Base-by-base conservation (phyloP, 2,113 vertebrate species). In the Corythornis cristatus region DNA sequence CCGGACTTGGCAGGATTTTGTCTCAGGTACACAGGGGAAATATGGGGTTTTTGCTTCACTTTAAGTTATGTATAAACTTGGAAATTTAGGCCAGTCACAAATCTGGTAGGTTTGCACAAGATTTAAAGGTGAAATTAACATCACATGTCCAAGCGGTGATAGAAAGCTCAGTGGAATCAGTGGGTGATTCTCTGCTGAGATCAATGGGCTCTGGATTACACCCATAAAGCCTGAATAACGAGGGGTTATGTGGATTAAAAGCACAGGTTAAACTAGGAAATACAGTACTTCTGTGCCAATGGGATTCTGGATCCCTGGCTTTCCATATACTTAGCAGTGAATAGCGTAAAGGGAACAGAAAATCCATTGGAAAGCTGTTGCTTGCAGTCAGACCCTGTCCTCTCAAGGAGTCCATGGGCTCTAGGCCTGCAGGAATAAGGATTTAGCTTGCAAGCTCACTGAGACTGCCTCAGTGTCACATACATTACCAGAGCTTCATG, bases 201-300 rank as follows among this genome's bases (percentile, higher is more conserved):
- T 95, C 91, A 91, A 31, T 80, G 79, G 75, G 46, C 40, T 92
- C 87, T 95, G 67, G 82, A 93, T 94, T 93, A 88, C 78, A 83
- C 84, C 84, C 87, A 88, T 85, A 96, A 96, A 90, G 71, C 28
- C 77, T 85, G 61, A 92, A 62, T 89, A 93, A 93, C 0, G 68
- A 94, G 76, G 75, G 2, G 54, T 82, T 94, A 83, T n/a, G 43
- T 57, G 56, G 77, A 88, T 83, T 96, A 96, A 93, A 84, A 83
- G 21, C 80, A 89, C 61, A 87, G 85, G 84, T 88, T 82, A 73
- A 94, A 85, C n/a, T 71, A 86, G 54, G 61, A 95, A 92, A 89
- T 51, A 84, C 15, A 50, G 66, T 71, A 66, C 76, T 54, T 43
- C 21, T 80, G 56, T 77, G 87, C 85, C 89, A 90, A 7, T 87